Conservation (phyloP, 2,797 vertebrate species). For the Tinamus major region DNA sequence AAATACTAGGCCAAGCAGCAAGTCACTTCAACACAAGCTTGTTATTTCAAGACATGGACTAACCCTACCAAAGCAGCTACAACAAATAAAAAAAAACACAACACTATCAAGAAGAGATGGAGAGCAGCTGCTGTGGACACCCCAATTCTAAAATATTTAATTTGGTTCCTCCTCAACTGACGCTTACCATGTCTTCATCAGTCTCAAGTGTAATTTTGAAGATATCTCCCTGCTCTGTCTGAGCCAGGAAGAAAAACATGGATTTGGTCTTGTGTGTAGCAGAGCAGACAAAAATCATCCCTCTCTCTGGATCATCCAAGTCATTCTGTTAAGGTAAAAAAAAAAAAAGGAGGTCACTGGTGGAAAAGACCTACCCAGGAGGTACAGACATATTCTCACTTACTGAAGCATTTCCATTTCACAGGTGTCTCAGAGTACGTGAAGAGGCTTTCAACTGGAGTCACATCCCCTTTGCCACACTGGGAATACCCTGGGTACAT, state of each 20-base stretch:
- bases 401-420: background rate
- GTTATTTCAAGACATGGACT: background rate
- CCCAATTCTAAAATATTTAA: too few species aligned
- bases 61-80: background rate
- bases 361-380: background rate
- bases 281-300: conserved; percentile 99
- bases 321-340: conserved; percentile 88
- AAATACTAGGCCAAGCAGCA: background rate
- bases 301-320: conserved; percentile 96
- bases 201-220: conserved; percentile 99
- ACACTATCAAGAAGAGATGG: too few species aligned
- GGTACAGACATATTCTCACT: background rate
- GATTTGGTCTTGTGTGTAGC: conserved; percentile 99
- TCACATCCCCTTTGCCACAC: fast-evolving
- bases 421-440: fast-evolving
- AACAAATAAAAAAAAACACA: too few species aligned
- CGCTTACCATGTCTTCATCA: conserved; percentile 97
- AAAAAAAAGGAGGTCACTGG: background rate
- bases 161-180: background rate
- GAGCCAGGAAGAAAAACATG: conserved; percentile 99
- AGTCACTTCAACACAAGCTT: background rate
- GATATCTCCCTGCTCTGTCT: conserved; percentile 98
- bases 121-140: too few species aligned
- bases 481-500: fast-evolving
- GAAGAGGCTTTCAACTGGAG: background rate